Evolutionary conservation across 2,797 vertebrate genomes (phyloP), one percentile per base, ranked within the genome.

Genomic region (Peromyscus aztecus): DNA sequence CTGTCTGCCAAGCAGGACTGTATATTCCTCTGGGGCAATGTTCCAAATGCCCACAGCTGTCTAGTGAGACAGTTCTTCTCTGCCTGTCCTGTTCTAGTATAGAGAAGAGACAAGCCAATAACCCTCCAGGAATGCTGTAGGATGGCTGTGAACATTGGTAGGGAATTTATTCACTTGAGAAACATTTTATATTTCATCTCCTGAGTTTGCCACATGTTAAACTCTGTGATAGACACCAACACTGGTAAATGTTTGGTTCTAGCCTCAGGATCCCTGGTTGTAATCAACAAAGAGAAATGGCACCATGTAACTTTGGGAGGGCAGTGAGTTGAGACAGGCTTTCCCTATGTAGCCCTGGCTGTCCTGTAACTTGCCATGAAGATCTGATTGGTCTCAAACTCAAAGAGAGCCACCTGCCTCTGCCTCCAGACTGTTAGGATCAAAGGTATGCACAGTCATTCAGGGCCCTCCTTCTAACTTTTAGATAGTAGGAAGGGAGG

Each of bases 1-100:
- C 89, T 96, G 91, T 92, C 82, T 89, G 67, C 85, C 78, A 73
- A 29, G 83, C 57, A 43, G 40, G 59, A 67, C 61, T 89, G 12
- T 61, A 8, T 63, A 34, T 65, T 94, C 84, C 75, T 78, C 49
- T 83, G 95, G 75, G 90, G 76, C 67, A 27, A 29, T 31, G 92
- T 96, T 94, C 65, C 31, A 71, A 84, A 65, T 87, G 89, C 43
- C 52, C 75, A 34, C 29, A 46, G 34, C 43, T 77, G 27, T 91
- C 71, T 85, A 6, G 6, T 94, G 67, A 95, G 52, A 75, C 10
- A 7, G 29, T 14, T 67, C 63, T 71, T 27, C 14, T 5, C 37
- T 16, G 6, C 12, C 55, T 61, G 4, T 46, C 17, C 23, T 13
- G 19, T 46, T 89, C 61, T 46, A 55, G 16, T 46, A 78, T 59